Percentiles rank a stretch among this genome's conserved stretches.
These are phyloP conservation scores for Oreamnos americanus DNA, from an alignment of 2,113 vertebrate species.

Conservation along the genomic window DNA sequence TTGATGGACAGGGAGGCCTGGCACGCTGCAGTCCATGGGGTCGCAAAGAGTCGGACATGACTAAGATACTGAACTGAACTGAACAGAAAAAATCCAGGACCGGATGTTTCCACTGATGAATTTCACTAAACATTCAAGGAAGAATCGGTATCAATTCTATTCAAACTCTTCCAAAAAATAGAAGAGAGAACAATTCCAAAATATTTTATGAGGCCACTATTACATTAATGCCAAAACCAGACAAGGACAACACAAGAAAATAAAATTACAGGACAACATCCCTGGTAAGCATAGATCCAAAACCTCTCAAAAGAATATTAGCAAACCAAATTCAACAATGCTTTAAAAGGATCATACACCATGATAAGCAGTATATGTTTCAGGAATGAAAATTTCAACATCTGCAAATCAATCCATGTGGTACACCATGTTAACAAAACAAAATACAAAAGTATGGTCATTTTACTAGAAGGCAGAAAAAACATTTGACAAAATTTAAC, in stretches of 20 bases:
- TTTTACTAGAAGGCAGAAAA: too few relatives aligned
- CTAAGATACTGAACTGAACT: too few relatives aligned
- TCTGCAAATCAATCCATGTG: too few relatives aligned
- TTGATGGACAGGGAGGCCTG: too few relatives aligned
- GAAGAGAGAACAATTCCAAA: fast-evolving
- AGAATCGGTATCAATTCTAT: not conserved
- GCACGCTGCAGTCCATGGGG: too few relatives aligned
- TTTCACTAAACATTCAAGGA: too few relatives aligned
- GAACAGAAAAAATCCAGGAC: not conserved
- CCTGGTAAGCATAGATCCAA: not conserved
- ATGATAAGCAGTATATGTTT: not conserved
- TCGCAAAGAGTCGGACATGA: fast-evolving
- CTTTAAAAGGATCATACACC: fast-evolving
- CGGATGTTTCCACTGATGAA: too few relatives aligned
- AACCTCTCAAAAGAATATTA: not conserved
- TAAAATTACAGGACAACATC: not conserved
- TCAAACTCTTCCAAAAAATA: not conserved
- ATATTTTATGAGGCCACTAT: too few relatives aligned
- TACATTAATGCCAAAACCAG: not conserved
- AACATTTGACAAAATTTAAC: too few relatives aligned
- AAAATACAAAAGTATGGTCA: too few relatives aligned
- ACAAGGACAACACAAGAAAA: not conserved
- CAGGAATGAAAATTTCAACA: too few relatives aligned
- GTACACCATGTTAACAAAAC: fast-evolving
- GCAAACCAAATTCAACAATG: not conserved